Evolutionary conservation across 2,888 invertebrate genomes (phyloP), one percentile per base, ranked within the genome.

Genomic region (Tridacna crocea): DNA sequence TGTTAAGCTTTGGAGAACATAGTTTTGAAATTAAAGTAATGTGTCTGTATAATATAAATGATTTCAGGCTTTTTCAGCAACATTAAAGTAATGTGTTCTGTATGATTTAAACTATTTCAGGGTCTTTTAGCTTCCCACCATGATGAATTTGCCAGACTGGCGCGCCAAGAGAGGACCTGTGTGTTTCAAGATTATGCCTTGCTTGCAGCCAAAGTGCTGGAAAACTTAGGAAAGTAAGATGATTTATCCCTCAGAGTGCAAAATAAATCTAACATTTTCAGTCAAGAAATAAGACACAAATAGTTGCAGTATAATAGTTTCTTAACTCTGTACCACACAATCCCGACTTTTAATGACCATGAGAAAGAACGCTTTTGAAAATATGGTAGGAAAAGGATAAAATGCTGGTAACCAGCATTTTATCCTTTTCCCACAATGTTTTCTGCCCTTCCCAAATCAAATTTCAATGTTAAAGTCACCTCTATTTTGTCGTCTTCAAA

Each of bases 131-230:
- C 84, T 72, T 81, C 80, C 58, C 80, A 88, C 58, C 83, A 85
- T 68, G 90, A 91, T 60, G 76, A 84, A 0, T 77, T 92, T 70
- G 72, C 85, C 0, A 79, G 87, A 75, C 72, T 88, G 12, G 83
- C 88, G 27, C 85, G 85, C 68, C 88, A 90, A 48, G 92, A 92
- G 75, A 85, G 85, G 24, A 89, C 90, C 0, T 88, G 89, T 68
- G 85, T 92, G 10, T 90, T 87, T 80, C 91, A 92, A 77, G 92
- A 92, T 75, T 92, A 91, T 79, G 85, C 90, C 17, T 66, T 85
- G 11, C 82, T 92, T 12, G 80, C 90, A 15, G 82, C 89, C 12
- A 87, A 84, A 61, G 82, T 91, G 0, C 82, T 91, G 12, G 79
- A 87, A 19, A 82, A 85, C 79, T 77, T 82, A 12, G 77, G 78